Evolutionary conservation across 92 coral and sea anemone species (phyloP).

Genomic region (Phenganax stokvisi): DNA sequence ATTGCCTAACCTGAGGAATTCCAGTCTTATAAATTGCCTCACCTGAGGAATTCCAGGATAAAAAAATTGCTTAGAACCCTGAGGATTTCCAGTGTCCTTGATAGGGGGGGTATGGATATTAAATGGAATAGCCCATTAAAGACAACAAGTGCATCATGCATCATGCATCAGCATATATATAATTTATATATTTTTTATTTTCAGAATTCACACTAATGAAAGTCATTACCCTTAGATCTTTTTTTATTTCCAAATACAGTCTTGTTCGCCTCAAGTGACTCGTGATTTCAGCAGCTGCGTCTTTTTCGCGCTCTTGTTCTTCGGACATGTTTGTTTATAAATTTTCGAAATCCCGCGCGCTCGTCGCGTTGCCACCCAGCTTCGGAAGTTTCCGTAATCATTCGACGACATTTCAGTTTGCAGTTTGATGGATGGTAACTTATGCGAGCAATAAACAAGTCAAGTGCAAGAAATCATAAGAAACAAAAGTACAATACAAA

Average conservation of each 20-base stretch:
- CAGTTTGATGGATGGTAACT: too few species aligned
- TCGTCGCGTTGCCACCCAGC: constrained; percentile 8
- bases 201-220: not conserved
- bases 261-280: constrained; percentile 1
- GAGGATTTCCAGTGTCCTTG: too few species aligned
- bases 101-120: too few species aligned
- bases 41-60: too few species aligned
- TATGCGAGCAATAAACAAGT: too few species aligned
- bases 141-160: too few species aligned
- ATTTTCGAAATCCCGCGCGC: constrained; percentile 34
- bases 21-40: too few species aligned
- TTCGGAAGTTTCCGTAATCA: not conserved
- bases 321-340: constrained; percentile 30
- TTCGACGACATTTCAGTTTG: not conserved
- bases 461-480: not conserved
- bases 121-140: too few species aligned
- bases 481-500: not conserved
- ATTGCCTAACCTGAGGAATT: too few species aligned
- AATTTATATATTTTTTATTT: too few species aligned
- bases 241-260: constrained; percentile 32
- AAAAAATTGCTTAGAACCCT: too few species aligned
- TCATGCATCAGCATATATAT: too few species aligned
- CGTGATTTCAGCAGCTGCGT: constrained; percentile 16
- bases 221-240: constrained; percentile 31
- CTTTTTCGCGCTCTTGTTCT: not conserved